Base-by-base conservation (phyloP, 2,113 vertebrate genomes). In the Neotoma lepida region DNA sequence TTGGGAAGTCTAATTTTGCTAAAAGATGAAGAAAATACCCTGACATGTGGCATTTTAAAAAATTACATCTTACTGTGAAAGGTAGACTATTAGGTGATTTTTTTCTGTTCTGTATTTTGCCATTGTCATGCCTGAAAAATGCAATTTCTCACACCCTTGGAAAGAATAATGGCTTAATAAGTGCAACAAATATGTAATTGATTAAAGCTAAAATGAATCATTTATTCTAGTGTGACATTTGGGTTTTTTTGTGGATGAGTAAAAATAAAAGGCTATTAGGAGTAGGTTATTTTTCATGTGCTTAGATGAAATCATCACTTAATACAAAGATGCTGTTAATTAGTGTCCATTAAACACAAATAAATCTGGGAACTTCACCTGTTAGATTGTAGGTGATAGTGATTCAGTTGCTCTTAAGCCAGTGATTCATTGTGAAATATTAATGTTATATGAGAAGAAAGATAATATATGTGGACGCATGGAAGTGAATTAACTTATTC, bases 201-300 rank as follows among this genome's bases (percentile, higher is more conserved):
- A 97, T 96, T 96, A 96, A 95, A 97, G 88, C 80, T 46, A 95
- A 96, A 97, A 80, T 95, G 95, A 96, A 96, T 97, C 54, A 96
- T 93, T 91, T 96, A 96, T 93, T 90, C 51, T 93, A 74, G 66
- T 92, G 28, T 89, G 88, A 84, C 92, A 94, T 95, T 97, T 95
- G 73, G 35, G n/a, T 18, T 86, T 90, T 97, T 95, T 66, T 84
- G 44, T 90, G 64, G 90, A 58, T 91, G 96, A 95, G 82, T 88
- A 88, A 90, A 94, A 94, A 94, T 93, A 82, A 80, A 89, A 93
- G 93, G 81, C 73, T 51, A 89, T 88, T 70, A 90, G 41, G 56
- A 90, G 33, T 56, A 64, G 54, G 71, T 88, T 94, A 92, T 82
- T 97, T 94, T 95, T 95, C 92, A 97, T 86, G 91, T 66, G 88